phyloP scores from a whole-genome alignment of 2,888 invertebrate genomes.

The Lingula anatina region DNA sequence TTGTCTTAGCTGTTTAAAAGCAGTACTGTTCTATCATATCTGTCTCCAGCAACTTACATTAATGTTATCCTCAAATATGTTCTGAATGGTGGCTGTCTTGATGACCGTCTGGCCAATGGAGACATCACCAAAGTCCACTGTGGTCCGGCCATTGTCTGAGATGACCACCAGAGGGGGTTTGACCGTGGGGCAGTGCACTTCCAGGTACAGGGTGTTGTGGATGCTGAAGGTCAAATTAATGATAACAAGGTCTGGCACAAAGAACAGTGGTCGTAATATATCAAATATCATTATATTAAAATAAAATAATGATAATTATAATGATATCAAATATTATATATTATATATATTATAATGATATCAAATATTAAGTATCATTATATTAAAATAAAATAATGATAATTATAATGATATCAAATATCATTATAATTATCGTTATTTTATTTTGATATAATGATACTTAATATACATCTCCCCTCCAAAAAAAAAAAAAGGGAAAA shows the following conservation, averaged over 20 bases:
- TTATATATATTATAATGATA: too few species aligned
- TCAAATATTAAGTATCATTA: too few species aligned
- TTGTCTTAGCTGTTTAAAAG: too few species aligned
- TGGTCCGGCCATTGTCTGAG: constrained; percentile 43
- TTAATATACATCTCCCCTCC: too few species aligned
- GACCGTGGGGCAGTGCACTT: constrained; percentile 49
- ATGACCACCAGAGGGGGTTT: constrained; percentile 49
- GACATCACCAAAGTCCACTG: constrained; percentile 47
- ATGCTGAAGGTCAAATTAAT: constrained; percentile 24
- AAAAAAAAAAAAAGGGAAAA: too few species aligned
- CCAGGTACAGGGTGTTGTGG: constrained; percentile 50
- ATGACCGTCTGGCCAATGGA: constrained; percentile 46
- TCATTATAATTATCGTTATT: too few species aligned
- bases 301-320: too few species aligned
- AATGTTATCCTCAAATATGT: constrained; percentile 39
- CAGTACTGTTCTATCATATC: too few species aligned
- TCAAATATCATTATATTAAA: not conserved
- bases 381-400: too few species aligned
- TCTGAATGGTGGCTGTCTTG: constrained; percentile 47
- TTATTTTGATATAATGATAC: too few species aligned
- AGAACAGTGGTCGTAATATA: constrained; percentile 42
- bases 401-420: too few species aligned
- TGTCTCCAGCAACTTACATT: constrained; percentile 22
- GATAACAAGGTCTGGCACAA: constrained; percentile 48
- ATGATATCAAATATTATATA: too few species aligned